phyloP scores from a whole-genome alignment of 2,113 vertebrate species.

The Leiothrix lutea region DNA sequence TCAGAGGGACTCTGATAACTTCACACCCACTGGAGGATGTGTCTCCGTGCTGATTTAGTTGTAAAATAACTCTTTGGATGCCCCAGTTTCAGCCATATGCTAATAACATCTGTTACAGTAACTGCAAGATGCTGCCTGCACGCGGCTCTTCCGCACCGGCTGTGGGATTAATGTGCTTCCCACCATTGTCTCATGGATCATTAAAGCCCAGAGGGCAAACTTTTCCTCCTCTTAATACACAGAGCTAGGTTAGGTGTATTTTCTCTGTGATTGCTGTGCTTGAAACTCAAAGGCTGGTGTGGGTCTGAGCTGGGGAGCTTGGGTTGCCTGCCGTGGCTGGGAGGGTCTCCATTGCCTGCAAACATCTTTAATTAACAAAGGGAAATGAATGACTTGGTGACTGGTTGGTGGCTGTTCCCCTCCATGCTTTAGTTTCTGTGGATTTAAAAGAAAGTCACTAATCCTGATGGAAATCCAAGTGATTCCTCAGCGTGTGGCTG shows the following conservation, averaged over 20 bases:
- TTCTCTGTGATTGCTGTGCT: background rate
- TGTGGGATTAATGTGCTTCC: background rate
- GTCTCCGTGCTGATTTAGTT: slow-evolving; percentile 42
- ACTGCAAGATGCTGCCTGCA: slow-evolving; percentile 33
- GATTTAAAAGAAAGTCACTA: background rate
- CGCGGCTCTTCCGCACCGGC: background rate
- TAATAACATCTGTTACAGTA: slow-evolving; percentile 59
- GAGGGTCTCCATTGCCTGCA: background rate
- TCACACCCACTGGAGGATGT: slow-evolving; percentile 1
- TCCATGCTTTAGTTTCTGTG: background rate
- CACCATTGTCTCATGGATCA: background rate
- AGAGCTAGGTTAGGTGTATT: background rate
- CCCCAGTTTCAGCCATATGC: slow-evolving; percentile 68
- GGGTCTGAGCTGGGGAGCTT: background rate
- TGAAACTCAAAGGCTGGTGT: background rate
- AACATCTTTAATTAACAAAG: background rate
- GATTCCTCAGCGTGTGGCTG: background rate
- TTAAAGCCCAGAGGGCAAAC: slow-evolving; percentile 48
- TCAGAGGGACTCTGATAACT: slow-evolving; percentile 2
- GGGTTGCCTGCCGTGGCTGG: background rate
- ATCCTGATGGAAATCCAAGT: background rate
- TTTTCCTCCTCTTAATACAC: background rate
- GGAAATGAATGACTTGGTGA: background rate
- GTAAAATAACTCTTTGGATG: slow-evolving; percentile 42
- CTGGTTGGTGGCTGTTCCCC: background rate